phyloP scores from a whole-genome alignment of 1,140 invertebrate genomes.

The Streblospio benedicti region DNA sequence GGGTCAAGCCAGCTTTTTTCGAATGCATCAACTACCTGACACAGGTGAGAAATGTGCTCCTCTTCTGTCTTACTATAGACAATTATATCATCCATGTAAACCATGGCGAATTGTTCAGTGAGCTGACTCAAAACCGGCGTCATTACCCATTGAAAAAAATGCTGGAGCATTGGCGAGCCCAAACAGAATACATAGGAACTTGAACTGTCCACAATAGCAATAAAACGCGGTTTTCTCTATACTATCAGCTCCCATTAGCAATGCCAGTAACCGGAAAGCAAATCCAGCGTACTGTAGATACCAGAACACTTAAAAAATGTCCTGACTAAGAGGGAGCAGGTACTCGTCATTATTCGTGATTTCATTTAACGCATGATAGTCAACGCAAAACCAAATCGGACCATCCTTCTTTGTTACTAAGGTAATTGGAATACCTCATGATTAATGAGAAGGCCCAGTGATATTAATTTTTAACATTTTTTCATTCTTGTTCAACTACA shows the following conservation, averaged over 20 bases:
- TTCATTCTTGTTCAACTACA: no score
- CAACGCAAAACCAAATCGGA: no score
- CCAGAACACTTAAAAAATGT: no score
- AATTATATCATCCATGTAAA: constrained; percentile 52
- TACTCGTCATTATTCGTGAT: no score
- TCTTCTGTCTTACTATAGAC: constrained; percentile 37
- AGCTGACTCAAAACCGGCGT: constrained; percentile 37
- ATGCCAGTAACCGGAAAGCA: not conserved
- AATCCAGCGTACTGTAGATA: not conserved
- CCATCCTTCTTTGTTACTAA: no score
- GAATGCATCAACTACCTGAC: constrained; percentile 38
- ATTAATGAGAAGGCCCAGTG: no score
- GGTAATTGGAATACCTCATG: no score
- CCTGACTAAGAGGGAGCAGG: no score
- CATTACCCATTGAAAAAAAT: constrained; percentile 49
- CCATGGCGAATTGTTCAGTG: constrained; percentile 22
- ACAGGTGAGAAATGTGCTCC: constrained; percentile 42
- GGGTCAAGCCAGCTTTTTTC: constrained; percentile 37
- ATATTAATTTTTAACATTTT: no score
- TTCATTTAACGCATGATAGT: no score
- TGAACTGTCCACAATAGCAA: not conserved
- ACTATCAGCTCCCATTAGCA: not conserved
- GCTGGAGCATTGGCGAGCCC: constrained; percentile 44
- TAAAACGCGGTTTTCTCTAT: not conserved
- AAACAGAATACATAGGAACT: constrained; percentile 34